phyloP scores from a whole-genome alignment of 2,888 invertebrate genomes.

The Baccha elongata region DNA sequence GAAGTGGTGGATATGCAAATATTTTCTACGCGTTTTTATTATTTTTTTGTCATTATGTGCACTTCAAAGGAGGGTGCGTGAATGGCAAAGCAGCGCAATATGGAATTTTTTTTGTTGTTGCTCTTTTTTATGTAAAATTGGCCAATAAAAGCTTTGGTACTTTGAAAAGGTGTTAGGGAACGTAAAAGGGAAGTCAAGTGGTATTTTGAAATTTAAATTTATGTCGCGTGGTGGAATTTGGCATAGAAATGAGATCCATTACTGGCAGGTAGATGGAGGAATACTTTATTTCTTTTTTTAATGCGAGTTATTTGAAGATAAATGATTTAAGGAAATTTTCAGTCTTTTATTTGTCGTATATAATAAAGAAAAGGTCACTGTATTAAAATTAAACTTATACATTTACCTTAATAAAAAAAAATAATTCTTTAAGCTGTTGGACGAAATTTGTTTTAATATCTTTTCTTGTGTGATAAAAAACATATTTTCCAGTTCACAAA shows the following conservation, averaged over 20 bases:
- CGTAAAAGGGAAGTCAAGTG: slow-evolving; percentile 24
- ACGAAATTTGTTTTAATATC: no score
- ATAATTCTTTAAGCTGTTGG: no score
- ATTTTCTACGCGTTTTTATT: slow-evolving; percentile 11
- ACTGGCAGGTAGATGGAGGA: background rate
- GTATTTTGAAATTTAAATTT: slow-evolving; percentile 45
- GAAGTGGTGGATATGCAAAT: slow-evolving; percentile 55
- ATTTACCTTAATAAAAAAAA: no score
- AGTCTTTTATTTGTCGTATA: no score
- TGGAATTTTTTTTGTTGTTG: background rate
- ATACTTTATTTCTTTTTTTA: background rate
- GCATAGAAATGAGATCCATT: slow-evolving; percentile 20
- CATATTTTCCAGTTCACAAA: no score
- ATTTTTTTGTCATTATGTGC: slow-evolving; percentile 19
- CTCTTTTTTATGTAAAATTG: slow-evolving; percentile 22
- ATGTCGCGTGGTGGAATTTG: slow-evolving; percentile 32
- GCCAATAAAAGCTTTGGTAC: slow-evolving; percentile 20
- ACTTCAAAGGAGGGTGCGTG: slow-evolving; percentile 28
- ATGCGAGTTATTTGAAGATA: background rate
- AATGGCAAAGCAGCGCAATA: background rate
- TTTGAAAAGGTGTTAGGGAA: slow-evolving; percentile 9
- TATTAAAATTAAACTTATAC: no score
- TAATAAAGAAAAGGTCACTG: no score
- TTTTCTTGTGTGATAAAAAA: no score
- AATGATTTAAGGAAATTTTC: background rate